Evolutionary conservation across 2,113 vertebrate genomes (phyloP), one percentile per base, ranked within the genome.

Genomic region (Paratilapia polleni): DNA sequence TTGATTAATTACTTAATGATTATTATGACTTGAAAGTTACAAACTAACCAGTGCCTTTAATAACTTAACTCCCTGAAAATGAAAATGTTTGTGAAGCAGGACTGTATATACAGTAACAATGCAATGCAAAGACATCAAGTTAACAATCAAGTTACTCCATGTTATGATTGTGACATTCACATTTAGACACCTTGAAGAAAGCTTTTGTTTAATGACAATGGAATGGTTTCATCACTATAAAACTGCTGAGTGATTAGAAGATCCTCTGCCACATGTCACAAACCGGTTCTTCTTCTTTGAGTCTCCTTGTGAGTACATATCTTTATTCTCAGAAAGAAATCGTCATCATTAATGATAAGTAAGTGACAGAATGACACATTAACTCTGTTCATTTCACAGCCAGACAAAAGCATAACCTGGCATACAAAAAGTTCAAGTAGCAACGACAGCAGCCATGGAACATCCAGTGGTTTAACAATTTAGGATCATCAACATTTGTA

Each of bases 1-100:
- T 8, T 54, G 68, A 34, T 43, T 70, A 70, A 73, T 73, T 73
- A 54, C 38, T 68, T 68, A 68, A 47, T 68, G 47, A 38, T 68
- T 68, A 4, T 38, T 47, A 26, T n/a, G 24, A n/a, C 3, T 19
- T 73, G 22, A 3, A 68, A 14, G 28, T 52, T 9, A 73, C 66
- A 73, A 52, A 73, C 47, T n/a, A 73, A 54, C 28, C 49, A 54
- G 19, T 73, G 26, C 26, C 26, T 73, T 47, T 43, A 73, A 52
- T 31, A 52, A 28, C 24, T n/a, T 12, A 17, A 14, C 24, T 52
- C 43, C 10, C 6, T 73, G 17, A 31, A 49, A 38, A 17, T 70
- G 66, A 70, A 49, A 17, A 43, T 31, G 17, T 19, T 31, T 73
- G 66, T 26, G 49, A 52, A 52, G 66, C 26, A 52, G 28, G 26